Evolutionary conservation across 1,140 invertebrate species (phyloP).

Genomic region (Zaprionus lachaisei): DNA sequence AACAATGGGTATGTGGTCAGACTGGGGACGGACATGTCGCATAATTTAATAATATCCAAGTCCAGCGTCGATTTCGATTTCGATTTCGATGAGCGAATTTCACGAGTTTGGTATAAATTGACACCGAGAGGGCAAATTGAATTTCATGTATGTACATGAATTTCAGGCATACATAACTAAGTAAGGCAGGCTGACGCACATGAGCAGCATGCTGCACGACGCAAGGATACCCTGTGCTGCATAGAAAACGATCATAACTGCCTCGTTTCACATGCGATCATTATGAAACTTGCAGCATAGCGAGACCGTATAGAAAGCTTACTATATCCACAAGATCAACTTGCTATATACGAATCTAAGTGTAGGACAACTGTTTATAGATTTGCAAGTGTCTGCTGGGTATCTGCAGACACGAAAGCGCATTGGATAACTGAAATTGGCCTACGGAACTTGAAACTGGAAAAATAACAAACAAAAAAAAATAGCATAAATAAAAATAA

Average conservation of each 20-base stretch:
- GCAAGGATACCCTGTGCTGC: constrained; percentile 1
- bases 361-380: not conserved
- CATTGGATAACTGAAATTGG: constrained; percentile 31
- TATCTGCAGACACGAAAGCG: constrained; percentile 2
- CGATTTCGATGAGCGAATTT: constrained; percentile 28
- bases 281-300: not conserved
- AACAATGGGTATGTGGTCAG: constrained; percentile 32
- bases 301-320: not conserved
- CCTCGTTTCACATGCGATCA: not conserved
- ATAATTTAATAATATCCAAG: constrained; percentile 72
- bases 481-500: constrained; percentile 77
- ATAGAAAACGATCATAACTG: not conserved
- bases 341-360: not conserved
- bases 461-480: constrained; percentile 21
- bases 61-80: constrained; percentile 39
- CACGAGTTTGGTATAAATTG: constrained; percentile 42
- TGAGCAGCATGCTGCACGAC: not conserved
- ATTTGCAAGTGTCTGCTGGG: not conserved
- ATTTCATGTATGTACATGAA: constrained; percentile 39
- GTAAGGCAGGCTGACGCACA: not conserved
- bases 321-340: not conserved
- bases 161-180: constrained; percentile 50
- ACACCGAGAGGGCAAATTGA: constrained; percentile 47
- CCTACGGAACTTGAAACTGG: constrained; percentile 42
- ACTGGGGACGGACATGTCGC: constrained; percentile 33